A percentile compares a stretch with the other conserved stretches of the same genome.
These are phyloP conservation scores for Scylla paramamosain DNA, from an alignment of 1,140 invertebrate genomes.

Conservation along the genomic window DNA sequence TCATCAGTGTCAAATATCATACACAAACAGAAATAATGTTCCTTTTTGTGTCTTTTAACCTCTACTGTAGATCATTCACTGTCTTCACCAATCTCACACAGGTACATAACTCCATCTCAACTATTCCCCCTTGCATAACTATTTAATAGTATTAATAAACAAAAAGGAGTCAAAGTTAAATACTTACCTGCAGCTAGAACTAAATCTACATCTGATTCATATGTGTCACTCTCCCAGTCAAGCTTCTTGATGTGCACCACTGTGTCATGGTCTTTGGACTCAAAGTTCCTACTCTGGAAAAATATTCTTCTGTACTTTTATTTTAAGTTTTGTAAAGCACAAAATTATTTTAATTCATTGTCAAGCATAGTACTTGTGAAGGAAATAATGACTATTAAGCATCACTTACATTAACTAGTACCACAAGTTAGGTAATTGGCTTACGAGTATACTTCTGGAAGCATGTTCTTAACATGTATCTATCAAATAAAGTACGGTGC, in stretches of 20 bases:
- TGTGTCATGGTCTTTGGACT: not conserved
- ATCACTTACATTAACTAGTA: not conserved
- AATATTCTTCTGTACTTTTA: not conserved
- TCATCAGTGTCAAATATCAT: no score
- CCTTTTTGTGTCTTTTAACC: no score
- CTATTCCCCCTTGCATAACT: no score
- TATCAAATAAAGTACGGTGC: no score
- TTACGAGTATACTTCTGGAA: not conserved
- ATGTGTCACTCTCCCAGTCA: constrained; percentile 37
- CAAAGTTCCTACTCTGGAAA: not conserved
- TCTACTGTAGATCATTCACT: no score
- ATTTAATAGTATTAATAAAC: no score
- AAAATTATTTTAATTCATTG: no score
- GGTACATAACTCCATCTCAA: no score
- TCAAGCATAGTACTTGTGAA: no score
- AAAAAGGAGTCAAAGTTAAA: not conserved
- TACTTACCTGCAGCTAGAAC: constrained; percentile 53
- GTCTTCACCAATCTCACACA: no score
- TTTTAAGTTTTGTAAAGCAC: not conserved
- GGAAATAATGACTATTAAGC: not conserved
- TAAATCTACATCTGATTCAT: constrained; percentile 32
- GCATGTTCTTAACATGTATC: no score
- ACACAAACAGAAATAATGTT: no score
- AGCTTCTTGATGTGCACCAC: not conserved
- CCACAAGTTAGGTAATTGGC: not conserved